phyloP scores from a whole-genome alignment of 2,113 vertebrate species.

The Trochalopteron elliotii region DNA sequence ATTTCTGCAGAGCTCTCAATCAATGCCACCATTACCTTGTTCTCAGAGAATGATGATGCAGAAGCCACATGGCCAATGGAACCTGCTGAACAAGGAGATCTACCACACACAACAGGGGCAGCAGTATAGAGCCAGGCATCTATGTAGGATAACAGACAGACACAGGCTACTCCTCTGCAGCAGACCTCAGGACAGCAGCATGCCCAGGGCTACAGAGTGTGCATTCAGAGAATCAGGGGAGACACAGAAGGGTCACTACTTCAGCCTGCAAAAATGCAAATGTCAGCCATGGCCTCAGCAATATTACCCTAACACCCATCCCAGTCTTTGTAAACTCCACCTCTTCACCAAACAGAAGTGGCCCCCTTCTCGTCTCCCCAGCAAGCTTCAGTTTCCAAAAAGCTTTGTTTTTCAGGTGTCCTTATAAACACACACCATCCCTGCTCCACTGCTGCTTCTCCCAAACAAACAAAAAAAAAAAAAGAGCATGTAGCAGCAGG shows the following conservation, averaged over 20 bases:
- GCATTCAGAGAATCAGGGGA: background rate
- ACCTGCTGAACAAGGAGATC: background rate
- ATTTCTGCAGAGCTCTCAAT: background rate
- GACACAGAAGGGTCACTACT: background rate
- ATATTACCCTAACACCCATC: background rate
- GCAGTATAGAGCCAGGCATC: background rate
- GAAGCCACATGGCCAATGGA: background rate
- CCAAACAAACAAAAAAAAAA: background rate
- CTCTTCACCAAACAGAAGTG: background rate
- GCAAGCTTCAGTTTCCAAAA: background rate
- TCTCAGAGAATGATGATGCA: background rate
- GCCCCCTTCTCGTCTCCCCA: background rate
- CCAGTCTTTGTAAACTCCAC: background rate
- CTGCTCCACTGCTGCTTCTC: background rate
- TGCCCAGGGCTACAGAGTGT: background rate
- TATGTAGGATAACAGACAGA: background rate
- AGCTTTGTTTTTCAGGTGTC: background rate
- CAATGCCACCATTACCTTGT: background rate
- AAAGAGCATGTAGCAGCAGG: background rate
- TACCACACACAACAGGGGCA: background rate
- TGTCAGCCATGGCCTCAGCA: background rate
- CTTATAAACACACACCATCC: background rate
- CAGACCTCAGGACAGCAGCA: background rate
- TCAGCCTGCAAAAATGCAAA: background rate
- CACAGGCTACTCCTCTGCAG: background rate